Evolutionary conservation across 1,140 invertebrate genomes (phyloP), one percentile per base, ranked within the genome.

Genomic region (Odontomachus brunneus): DNA sequence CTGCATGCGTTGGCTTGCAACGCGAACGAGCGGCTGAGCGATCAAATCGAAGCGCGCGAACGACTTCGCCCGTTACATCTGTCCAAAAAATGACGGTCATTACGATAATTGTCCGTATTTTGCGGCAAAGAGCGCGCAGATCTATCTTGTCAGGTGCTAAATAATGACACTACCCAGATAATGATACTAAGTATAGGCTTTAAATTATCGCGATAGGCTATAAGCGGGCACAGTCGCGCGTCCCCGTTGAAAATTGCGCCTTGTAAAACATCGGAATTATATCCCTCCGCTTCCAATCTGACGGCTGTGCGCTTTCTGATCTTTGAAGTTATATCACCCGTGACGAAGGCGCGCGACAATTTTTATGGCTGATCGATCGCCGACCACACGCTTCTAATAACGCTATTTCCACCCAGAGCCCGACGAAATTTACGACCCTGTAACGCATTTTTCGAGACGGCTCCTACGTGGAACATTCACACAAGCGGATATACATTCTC

Each of bases 341-440:
- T 73, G 44, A 49, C 63, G 48, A 65, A 53, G 49, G 29, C 33
- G 55, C 48, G 38, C 14, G 72, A 78, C 65, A 62, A 86, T 86
- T 86, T 86, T 87, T 86, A 87, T 55, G 73, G 65, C 24, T 67
- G 33, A 48, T 48, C 51, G 51, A 53, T 48, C 57, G 65, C 66
- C 49, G 57, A 63, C 73, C 71, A 69, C 71, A 69, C 60, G 73
- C 29, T 53, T 67, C 63, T 59, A 74, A 53, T 67, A 19, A 44
- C 82, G 44, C 33, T 73, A 82, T 73, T 55, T 51, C 22, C 71
- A 57, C 49, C 17, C n/a, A 33, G 9, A 12, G 24, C n/a, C 48
- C 29, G 11, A 33, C 14, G 71, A 62, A 83, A 87, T 87, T 87
- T 87, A 87, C 69, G 72, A 51, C 15, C 15, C 59, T 29, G 72